Conservation (phyloP, 1,140 invertebrate genomes). For the Chrysomallon squamiferum region DNA sequence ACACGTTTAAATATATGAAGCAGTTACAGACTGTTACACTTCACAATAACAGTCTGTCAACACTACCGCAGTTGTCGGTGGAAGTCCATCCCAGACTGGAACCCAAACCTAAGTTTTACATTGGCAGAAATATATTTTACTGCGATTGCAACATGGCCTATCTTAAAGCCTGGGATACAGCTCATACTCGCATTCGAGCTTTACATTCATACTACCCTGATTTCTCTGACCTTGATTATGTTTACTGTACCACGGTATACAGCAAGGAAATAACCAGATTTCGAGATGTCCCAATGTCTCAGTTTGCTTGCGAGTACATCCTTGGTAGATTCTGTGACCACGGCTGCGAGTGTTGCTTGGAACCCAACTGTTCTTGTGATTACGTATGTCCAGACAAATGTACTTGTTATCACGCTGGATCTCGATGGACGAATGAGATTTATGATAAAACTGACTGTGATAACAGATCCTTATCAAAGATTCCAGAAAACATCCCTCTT, state of each 20-base stretch:
- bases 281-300: constrained; percentile 16
- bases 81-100: constrained; percentile 4
- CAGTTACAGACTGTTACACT: not conserved
- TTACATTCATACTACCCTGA: constrained; percentile 7
- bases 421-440: not conserved
- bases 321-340: constrained; percentile 3
- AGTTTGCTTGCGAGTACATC: constrained; percentile 34
- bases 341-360: constrained; percentile 33
- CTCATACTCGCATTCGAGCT: constrained; percentile 3
- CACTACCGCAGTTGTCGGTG: not conserved
- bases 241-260: constrained; percentile 9
- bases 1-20: not conserved
- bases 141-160: constrained; percentile 42
- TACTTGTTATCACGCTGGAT: constrained; percentile 19
- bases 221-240: constrained; percentile 14
- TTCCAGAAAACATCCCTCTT: constrained; percentile 23
- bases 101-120: constrained; percentile 21
- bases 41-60: not conserved
- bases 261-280: constrained; percentile 8
- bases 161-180: constrained; percentile 19
- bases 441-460: constrained; percentile 24
- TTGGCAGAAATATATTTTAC: constrained; percentile 27
- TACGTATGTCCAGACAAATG: constrained; percentile 28
- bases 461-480: constrained; percentile 4
- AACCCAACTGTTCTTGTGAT: constrained; percentile 16